Conservation (phyloP, 2,113 vertebrate species). For the Paramormyrops kingsleyae region DNA sequence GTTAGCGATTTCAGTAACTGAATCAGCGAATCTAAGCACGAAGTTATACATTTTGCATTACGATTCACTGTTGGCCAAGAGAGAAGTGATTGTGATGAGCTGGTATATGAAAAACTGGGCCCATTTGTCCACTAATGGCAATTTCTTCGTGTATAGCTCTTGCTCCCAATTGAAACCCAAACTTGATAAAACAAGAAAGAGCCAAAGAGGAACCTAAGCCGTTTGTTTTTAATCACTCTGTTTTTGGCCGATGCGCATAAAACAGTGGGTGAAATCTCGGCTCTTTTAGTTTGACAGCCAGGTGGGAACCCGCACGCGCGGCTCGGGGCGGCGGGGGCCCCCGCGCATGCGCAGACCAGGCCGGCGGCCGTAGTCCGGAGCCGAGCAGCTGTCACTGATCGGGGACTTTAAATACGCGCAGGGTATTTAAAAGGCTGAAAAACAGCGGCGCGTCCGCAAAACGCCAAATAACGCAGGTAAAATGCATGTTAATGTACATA, state of each 20-base stretch:
- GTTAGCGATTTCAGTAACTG: neutral
- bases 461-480: neutral
- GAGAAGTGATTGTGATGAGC: neutral
- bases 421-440: neutral
- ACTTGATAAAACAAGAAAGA: neutral
- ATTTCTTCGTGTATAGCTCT: neutral
- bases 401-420: constrained; percentile 9
- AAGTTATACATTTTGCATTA: neutral
- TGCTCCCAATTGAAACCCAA: neutral
- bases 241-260: neutral
- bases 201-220: neutral
- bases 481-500: neutral
- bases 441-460: neutral
- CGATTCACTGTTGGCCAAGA: neutral
- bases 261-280: neutral
- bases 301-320: neutral
- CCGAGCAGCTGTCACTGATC: neutral
- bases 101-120: neutral
- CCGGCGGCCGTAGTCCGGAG: neutral
- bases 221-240: neutral
- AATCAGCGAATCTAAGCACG: neutral
- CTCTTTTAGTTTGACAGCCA: neutral
- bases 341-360: neutral
- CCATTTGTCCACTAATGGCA: neutral
- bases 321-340: neutral